phyloP scores from a whole-genome alignment of 1,140 invertebrate species.

The Drosophila tristis region DNA sequence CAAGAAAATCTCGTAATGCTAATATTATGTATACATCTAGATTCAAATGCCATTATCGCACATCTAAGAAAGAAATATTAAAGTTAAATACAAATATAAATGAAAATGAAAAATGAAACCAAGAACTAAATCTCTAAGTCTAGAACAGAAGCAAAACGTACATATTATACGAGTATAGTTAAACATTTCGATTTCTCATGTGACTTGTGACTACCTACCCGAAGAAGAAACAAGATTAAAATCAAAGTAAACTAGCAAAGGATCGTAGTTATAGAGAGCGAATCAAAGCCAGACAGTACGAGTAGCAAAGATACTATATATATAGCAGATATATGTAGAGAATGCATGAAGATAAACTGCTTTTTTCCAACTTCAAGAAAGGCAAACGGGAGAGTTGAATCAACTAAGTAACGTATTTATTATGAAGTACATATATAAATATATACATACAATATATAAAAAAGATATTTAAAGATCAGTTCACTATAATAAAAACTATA shows the following conservation, averaged over 20 bases:
- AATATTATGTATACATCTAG: slow-evolving; percentile 53
- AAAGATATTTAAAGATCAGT: slow-evolving; percentile 80
- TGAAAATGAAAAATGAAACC: background rate
- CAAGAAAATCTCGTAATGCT: slow-evolving; percentile 43
- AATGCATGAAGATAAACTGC: slow-evolving; percentile 49
- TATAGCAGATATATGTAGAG: slow-evolving; percentile 29
- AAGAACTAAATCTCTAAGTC: slow-evolving; percentile 29
- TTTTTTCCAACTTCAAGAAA: slow-evolving; percentile 60
- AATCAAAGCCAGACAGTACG: slow-evolving; percentile 57
- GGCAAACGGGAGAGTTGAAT: slow-evolving; percentile 44
- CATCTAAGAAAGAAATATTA: slow-evolving; percentile 39
- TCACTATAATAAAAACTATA: slow-evolving; percentile 83
- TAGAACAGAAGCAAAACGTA: slow-evolving; percentile 23
- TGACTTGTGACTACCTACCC: slow-evolving; percentile 53
- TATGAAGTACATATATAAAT: slow-evolving; percentile 70
- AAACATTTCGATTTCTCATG: slow-evolving; percentile 70
- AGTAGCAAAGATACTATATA: slow-evolving; percentile 42
- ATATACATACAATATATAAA: slow-evolving; percentile 59
- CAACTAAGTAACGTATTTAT: slow-evolving; percentile 59
- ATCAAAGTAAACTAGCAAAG: slow-evolving; percentile 56
- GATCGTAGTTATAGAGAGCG: slow-evolving; percentile 68
- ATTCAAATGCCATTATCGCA: slow-evolving; percentile 53
- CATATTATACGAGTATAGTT: slow-evolving; percentile 32
- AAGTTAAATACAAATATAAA: slow-evolving; percentile 14
- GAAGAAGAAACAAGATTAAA: slow-evolving; percentile 20